phyloP scores from a whole-genome alignment of 2,113 vertebrate genomes.

The Platysternon megacephalum region DNA sequence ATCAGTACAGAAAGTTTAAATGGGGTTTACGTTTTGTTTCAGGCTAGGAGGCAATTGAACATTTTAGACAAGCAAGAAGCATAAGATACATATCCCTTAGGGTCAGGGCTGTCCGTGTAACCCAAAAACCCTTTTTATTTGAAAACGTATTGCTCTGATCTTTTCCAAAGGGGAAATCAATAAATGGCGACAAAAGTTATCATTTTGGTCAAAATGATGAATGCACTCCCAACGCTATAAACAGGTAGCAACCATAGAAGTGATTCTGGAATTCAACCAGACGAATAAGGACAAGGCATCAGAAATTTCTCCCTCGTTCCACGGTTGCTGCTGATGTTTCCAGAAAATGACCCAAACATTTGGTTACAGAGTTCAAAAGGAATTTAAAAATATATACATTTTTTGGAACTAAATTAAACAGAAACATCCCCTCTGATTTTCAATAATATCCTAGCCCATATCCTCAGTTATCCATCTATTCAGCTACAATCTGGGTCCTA shows the following conservation, averaged over 20 bases:
- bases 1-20: conserved; percentile 73
- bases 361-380: background rate
- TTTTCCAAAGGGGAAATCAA: conserved; percentile 69
- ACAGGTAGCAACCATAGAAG: conserved; percentile 7
- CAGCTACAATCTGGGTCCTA: background rate
- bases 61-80: conserved; percentile 57
- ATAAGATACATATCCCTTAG: conserved; percentile 21
- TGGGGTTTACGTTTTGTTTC: conserved; percentile 74
- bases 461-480: background rate
- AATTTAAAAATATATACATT: background rate
- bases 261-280: conserved; percentile 51
- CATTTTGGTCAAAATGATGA: conserved; percentile 71
- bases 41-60: conserved; percentile 58
- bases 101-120: conserved; percentile 61
- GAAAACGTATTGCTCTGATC: conserved; percentile 65
- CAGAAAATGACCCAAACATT: conserved; percentile 18
- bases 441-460: background rate
- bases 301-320: background rate
- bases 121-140: conserved; percentile 62
- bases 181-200: conserved; percentile 60
- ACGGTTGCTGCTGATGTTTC: background rate
- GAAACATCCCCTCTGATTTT: background rate
- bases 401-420: conserved; percentile 27
- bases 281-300: background rate
- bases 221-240: conserved; percentile 52